Conservation (phyloP, 2,888 invertebrate genomes). For the Drosophila peninsularis region DNA sequence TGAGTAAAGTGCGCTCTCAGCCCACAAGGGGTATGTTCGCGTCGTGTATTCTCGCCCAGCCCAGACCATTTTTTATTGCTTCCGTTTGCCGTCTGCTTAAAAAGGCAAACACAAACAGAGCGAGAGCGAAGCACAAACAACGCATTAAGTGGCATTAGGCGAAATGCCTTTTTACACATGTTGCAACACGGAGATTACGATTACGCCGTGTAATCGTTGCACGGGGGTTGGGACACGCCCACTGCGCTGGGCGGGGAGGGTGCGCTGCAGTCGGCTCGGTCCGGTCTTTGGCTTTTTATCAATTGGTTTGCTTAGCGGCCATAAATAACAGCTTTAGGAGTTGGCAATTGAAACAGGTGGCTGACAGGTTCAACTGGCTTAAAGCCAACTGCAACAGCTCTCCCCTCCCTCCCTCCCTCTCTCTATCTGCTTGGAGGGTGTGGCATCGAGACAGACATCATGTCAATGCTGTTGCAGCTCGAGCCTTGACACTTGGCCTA, state of each 20-base stretch:
- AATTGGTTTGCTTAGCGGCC: conserved; percentile 71
- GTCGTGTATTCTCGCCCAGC: not conserved
- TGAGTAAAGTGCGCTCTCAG: not conserved
- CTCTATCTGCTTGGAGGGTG: not conserved
- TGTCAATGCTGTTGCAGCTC: not conserved
- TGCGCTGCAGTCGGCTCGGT: not conserved
- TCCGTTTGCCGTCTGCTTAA: conserved; percentile 47
- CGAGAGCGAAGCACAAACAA: conserved; percentile 1
- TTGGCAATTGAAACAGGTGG: conserved; percentile 58
- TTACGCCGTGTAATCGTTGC: conserved; percentile 81
- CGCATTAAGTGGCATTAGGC: conserved; percentile 81
- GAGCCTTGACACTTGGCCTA: not conserved
- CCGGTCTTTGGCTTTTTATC: conserved; percentile 58
- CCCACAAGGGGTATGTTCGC: conserved; percentile 7
- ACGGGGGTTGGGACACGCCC: conserved; percentile 18
- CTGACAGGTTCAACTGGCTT: conserved; percentile 41
- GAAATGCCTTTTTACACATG: conserved; percentile 84
- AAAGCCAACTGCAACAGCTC: conserved; percentile 4
- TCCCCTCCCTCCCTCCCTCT: not conserved
- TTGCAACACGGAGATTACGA: conserved; percentile 80
- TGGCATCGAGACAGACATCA: not conserved
- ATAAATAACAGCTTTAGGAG: conserved; percentile 67
- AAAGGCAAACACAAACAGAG: conserved; percentile 83
- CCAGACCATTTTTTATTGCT: conserved; percentile 4
- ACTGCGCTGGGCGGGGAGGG: conserved; percentile 12